Conservation (phyloP, 1,140 invertebrate genomes). For the Euglossa dilemma region DNA sequence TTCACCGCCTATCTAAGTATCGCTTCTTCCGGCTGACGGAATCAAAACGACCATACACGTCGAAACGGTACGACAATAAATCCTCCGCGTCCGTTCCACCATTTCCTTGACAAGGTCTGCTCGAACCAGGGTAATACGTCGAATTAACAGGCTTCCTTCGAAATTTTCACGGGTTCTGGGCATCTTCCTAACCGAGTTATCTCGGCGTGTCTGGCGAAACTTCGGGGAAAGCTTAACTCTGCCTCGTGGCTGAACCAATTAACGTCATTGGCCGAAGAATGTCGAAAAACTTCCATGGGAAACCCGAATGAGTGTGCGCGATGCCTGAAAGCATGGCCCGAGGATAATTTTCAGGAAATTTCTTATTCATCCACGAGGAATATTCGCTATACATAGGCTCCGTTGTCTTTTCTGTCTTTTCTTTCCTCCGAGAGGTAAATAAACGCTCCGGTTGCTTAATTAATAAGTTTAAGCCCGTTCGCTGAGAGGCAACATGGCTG, state of each 20-base stretch:
- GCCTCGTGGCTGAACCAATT: not conserved
- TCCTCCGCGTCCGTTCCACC: not conserved
- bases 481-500: too few species aligned
- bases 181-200: not conserved
- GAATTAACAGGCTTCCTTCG: not conserved
- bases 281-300: not conserved
- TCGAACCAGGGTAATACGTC: not conserved
- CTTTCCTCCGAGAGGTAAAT: not conserved
- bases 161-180: not conserved
- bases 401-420: too few species aligned
- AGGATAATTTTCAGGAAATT: too few species aligned
- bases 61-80: not conserved
- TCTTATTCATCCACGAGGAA: too few species aligned
- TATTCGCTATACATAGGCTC: too few species aligned
- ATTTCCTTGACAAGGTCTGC: not conserved
- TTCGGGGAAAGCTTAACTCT: not conserved
- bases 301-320: not conserved
- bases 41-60: not conserved
- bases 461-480: not conserved
- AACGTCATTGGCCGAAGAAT: not conserved
- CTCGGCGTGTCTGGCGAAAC: not conserved
- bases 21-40: not conserved
- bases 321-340: too few species aligned
- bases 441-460: constrained; percentile 1
- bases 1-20: not conserved